Percentiles rank a stretch among this genome's conserved stretches.
Evolutionary conservation across 2,113 vertebrate species (phyloP).

Genomic region (Trogon melanurus): DNA sequence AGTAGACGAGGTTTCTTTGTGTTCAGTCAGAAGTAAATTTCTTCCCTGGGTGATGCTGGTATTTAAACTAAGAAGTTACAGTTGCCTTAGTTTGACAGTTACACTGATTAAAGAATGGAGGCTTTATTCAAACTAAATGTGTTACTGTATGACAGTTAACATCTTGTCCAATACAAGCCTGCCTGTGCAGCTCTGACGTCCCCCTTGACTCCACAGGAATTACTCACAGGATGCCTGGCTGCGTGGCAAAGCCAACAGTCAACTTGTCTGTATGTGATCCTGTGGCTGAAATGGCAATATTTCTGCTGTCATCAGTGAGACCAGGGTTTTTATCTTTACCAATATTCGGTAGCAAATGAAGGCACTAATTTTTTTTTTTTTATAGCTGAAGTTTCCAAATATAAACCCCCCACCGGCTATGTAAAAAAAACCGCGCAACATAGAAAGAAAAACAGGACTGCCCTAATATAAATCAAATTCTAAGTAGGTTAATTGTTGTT

Average conservation of each 20-base stretch:
- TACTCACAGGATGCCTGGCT: neutral
- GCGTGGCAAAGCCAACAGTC: neutral
- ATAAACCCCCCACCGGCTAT: neutral
- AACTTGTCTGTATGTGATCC: neutral
- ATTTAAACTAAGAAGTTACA: slow-evolving; percentile 66
- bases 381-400: neutral
- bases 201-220: neutral
- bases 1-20: slow-evolving; percentile 50
- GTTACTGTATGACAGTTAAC: neutral
- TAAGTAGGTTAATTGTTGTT: neutral
- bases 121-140: slow-evolving; percentile 48
- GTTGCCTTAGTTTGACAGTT: slow-evolving; percentile 64
- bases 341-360: neutral
- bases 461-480: neutral
- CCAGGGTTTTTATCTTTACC: neutral
- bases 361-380: neutral
- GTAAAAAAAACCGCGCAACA: neutral
- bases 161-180: neutral
- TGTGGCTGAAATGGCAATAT: neutral
- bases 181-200: neutral
- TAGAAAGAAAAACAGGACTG: neutral
- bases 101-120: slow-evolving; percentile 61
- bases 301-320: neutral
- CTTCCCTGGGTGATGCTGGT: slow-evolving; percentile 63
- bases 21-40: slow-evolving; percentile 58